Conservation (phyloP, 30 jellyfish, hydroid and myxozoan species). For the Hydra vulgaris region DNA sequence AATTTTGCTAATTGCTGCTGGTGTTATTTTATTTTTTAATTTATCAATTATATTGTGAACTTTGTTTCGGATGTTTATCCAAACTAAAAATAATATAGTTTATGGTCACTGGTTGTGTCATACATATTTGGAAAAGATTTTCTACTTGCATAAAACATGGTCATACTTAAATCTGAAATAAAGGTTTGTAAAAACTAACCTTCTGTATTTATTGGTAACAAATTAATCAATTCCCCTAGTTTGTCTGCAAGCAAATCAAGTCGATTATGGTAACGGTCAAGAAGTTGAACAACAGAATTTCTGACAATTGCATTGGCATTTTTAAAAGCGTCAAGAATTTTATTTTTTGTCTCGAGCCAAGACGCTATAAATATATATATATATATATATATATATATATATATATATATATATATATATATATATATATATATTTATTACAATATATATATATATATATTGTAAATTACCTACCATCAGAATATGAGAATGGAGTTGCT, state of each 20-base stretch:
- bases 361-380: neutral
- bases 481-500: neutral
- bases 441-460: neutral
- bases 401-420: too few species aligned
- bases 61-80: conserved; percentile 2
- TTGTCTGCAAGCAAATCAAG: neutral
- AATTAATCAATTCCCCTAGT: neutral
- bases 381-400: too few species aligned
- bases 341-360: neutral
- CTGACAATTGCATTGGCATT: neutral
- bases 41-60: neutral
- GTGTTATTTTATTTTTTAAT: neutral
- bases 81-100: neutral
- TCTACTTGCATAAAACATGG: neutral
- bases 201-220: neutral
- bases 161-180: too few species aligned
- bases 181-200: neutral
- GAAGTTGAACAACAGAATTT: conserved; percentile 1
- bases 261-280: conserved; percentile 8
- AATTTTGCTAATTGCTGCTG: neutral
- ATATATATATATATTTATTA: too few species aligned
- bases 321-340: neutral
- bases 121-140: neutral
- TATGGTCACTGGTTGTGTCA: neutral
- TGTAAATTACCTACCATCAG: neutral